Evolutionary conservation across 2,797 vertebrate genomes (phyloP).

Genomic region (Gambusia yucatana): DNA sequence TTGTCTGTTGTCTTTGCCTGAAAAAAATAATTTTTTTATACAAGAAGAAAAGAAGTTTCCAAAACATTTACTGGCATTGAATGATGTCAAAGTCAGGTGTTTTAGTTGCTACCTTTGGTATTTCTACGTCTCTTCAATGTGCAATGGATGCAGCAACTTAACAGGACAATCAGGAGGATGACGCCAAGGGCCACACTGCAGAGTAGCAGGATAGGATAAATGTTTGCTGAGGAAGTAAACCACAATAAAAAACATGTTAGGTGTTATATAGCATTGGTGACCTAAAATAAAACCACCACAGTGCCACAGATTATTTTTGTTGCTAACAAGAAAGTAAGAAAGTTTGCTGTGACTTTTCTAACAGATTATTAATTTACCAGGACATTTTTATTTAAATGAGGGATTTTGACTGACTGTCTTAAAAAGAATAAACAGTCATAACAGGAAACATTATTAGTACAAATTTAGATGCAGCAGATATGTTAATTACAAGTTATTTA

Average conservation of each 20-base stretch:
- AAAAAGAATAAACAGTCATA: neutral
- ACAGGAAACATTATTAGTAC: neutral
- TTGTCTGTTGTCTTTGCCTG: neutral
- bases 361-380: neutral
- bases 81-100: neutral
- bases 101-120: conserved; percentile 23
- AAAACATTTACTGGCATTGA: neutral
- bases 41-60: neutral
- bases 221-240: conserved; percentile 34
- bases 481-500: neutral
- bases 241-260: neutral
- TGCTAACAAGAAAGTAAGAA: neutral
- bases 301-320: neutral
- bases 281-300: neutral
- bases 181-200: rapidly evolving
- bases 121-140: neutral
- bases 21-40: neutral
- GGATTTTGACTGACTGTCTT: neutral
- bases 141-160: conserved; percentile 15
- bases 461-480: conserved; percentile 1
- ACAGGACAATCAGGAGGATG: conserved; percentile 16
- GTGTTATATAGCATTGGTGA: neutral
- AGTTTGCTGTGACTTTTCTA: neutral
- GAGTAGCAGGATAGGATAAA: neutral
- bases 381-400: neutral